Conservation (phyloP, 2,797 vertebrate species). For the Tympanoctomys barrerae region DNA sequence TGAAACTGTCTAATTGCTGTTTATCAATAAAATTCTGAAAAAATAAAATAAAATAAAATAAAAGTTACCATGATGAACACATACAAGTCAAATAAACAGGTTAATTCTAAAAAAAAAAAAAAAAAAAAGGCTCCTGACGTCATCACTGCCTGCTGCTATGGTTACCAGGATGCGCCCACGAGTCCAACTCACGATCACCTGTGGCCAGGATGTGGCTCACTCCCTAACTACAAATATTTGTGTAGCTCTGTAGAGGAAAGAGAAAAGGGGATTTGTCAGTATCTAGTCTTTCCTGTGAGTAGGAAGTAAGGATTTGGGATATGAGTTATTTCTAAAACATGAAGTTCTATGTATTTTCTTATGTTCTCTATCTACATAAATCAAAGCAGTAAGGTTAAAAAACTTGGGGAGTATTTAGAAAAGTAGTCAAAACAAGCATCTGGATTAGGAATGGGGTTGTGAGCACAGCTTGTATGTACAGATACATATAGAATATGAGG, state of each 20-base stretch:
- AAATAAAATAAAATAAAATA: no score
- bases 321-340: slow-evolving; percentile 45
- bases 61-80: no score
- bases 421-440: background rate
- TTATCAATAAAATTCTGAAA: no score
- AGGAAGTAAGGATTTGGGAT: background rate
- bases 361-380: background rate
- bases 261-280: background rate
- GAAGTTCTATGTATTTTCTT: background rate
- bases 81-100: no score
- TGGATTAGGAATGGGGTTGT: background rate
- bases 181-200: background rate
- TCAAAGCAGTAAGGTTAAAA: background rate
- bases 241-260: background rate
- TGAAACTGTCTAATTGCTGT: no score
- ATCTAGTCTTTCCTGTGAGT: slow-evolving; percentile 28
- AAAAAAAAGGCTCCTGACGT: background rate
- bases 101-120: no score
- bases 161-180: background rate
- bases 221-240: slow-evolving; percentile 26
- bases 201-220: background rate
- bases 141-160: background rate
- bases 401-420: background rate
- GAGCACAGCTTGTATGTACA: background rate
- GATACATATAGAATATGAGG: background rate